A percentile compares a stretch with the other conserved stretches of the same genome.
Conservation (phyloP, 2,113 vertebrate species). For the Setophaga kirtlandii region DNA sequence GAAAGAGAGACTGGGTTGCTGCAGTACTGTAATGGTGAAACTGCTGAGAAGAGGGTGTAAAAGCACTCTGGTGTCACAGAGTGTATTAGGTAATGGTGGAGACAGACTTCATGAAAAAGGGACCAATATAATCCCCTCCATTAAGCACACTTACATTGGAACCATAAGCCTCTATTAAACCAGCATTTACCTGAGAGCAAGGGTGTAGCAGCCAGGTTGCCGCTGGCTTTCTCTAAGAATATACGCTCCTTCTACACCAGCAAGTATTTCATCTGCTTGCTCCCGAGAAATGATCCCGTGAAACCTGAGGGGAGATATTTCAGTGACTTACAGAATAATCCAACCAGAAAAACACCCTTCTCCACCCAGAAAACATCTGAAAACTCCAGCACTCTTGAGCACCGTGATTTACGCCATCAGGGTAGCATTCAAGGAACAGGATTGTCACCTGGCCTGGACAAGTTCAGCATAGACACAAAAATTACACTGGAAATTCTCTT, state of each 20-base stretch:
- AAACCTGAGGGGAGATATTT: constrained; percentile 81
- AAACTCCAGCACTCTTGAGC: not conserved
- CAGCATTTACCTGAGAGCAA: constrained; percentile 88
- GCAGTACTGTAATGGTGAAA: not conserved
- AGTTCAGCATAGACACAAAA: not conserved
- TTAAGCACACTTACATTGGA: not conserved
- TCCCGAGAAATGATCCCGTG: constrained; percentile 95
- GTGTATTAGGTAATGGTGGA: accelerated
- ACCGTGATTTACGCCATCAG: not conserved
- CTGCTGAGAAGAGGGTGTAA: not conserved
- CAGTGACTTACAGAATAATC: not conserved
- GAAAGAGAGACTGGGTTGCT: not conserved
- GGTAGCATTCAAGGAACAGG: not conserved
- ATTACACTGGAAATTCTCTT: not conserved
- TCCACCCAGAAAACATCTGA: not conserved
- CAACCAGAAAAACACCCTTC: not conserved
- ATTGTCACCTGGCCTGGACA: not conserved
- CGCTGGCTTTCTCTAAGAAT: constrained; percentile 97
- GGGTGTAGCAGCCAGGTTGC: constrained; percentile 93
- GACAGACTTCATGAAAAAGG: not conserved
- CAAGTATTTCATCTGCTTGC: constrained; percentile 90
- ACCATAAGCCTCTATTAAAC: not conserved
- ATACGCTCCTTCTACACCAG: constrained; percentile 88
- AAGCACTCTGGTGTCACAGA: not conserved
- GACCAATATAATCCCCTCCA: not conserved